A percentile compares a stretch with the other conserved stretches of the same genome.
Conservation (phyloP, 1,140 invertebrate genomes). For the Pseudomyrmex gracilis region DNA sequence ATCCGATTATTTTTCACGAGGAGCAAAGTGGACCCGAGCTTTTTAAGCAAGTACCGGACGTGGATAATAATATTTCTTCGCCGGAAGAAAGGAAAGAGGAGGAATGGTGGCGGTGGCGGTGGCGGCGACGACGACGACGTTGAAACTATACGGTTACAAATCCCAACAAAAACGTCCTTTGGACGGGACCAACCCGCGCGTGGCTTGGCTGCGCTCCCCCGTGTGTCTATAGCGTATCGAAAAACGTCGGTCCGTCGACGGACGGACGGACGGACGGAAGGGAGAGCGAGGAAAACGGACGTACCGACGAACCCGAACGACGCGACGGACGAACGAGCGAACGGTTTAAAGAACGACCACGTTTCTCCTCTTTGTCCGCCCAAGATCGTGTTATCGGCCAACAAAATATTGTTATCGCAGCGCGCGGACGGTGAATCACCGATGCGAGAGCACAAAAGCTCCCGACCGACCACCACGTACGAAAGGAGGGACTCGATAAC, state of each 20-base stretch:
- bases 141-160: constrained; percentile 57
- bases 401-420: constrained; percentile 75
- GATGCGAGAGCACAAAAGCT: constrained; percentile 72
- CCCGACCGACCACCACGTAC: constrained; percentile 44
- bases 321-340: constrained; percentile 33
- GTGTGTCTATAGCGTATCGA: constrained; percentile 33
- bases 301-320: constrained; percentile 49
- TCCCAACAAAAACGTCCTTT: constrained; percentile 31
- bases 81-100: neutral
- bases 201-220: neutral
- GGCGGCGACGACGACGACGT: constrained; percentile 2
- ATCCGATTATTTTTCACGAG: constrained; percentile 36
- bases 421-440: constrained; percentile 72
- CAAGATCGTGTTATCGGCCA: constrained; percentile 74
- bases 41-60: neutral
- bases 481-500: constrained; percentile 71
- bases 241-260: constrained; percentile 30
- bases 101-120: neutral
- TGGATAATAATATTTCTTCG: constrained; percentile 50
- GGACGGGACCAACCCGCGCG: constrained; percentile 1
- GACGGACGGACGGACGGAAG: no score
- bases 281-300: constrained; percentile 3
- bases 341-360: constrained; percentile 68
- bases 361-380: constrained; percentile 65
- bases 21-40: neutral